Conservation (phyloP, 2,797 vertebrate genomes). For the Cetoscarus ocellatus region DNA sequence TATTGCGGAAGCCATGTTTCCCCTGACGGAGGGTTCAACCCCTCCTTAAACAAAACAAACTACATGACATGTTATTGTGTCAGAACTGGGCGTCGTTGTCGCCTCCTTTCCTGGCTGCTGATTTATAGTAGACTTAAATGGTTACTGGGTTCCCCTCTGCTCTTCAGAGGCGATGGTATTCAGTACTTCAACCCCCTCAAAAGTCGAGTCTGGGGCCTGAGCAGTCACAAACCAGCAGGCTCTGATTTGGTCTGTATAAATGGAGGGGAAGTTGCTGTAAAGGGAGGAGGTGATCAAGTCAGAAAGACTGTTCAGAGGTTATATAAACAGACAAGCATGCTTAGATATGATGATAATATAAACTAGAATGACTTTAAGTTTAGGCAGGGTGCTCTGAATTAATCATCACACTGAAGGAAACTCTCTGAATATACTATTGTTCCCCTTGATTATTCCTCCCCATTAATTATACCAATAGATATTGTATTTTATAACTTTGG, state of each 20-base stretch:
- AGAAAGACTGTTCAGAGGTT: constrained; percentile 16
- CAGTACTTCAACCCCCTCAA: constrained; percentile 3
- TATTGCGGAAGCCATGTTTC: constrained; percentile 29
- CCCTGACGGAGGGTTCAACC: constrained; percentile 26
- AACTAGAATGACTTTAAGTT: constrained; percentile 17
- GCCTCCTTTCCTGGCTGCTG: constrained; percentile 47
- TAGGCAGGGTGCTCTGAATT: constrained; percentile 3
- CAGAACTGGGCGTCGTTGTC: constrained; percentile 36
- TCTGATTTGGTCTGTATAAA: not conserved
- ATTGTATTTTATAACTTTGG: not conserved
- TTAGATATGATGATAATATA: constrained; percentile 20
- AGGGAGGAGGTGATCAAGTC: constrained; percentile 8
- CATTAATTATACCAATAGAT: not conserved
- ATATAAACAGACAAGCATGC: constrained; percentile 24
- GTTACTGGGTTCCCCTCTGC: constrained; percentile 40
- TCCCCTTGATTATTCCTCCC: no score
- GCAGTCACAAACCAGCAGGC: not conserved
- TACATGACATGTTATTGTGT: constrained; percentile 59
- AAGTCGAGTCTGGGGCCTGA: constrained; percentile 6
- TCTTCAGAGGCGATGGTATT: constrained; percentile 31
- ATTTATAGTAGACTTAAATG: constrained; percentile 47
- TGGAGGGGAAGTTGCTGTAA: constrained; percentile 22
- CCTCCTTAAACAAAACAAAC: constrained; percentile 51
- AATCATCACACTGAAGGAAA: no score
- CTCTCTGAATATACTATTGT: no score